Conservation (phyloP, 92 coral and sea anemone genomes). For the Siderastrea siderea region DNA sequence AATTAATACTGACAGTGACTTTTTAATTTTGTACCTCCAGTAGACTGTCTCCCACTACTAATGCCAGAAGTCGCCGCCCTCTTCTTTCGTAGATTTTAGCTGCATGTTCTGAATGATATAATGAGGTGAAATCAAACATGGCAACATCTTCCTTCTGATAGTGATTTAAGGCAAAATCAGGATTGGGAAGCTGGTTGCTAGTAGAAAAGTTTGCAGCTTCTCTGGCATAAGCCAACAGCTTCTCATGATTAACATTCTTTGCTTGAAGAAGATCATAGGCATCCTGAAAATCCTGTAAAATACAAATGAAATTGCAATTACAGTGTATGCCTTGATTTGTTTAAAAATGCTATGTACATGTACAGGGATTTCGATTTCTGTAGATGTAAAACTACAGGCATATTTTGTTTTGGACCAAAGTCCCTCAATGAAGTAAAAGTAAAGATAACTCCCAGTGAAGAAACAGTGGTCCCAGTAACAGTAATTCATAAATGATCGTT, state of each 20-base stretch:
- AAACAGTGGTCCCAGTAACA: too few species aligned
- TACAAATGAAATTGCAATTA: not conserved
- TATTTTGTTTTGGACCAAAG: too few species aligned
- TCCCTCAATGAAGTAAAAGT: too few species aligned
- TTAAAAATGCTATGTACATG: too few species aligned
- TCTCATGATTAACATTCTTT: constrained; percentile 87
- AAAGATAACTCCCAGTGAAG: too few species aligned
- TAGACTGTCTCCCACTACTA: constrained; percentile 94
- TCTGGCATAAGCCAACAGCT: constrained; percentile 86
- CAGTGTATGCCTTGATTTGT: not conserved
- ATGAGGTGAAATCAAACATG: constrained; percentile 98
- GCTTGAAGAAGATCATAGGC: constrained; percentile 92
- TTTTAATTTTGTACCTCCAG: constrained; percentile 75
- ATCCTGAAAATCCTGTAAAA: constrained; percentile 85
- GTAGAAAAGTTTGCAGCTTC: constrained; percentile 98
- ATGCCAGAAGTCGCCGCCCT: constrained; percentile 85
- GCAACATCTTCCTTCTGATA: constrained; percentile 94
- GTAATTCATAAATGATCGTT: too few species aligned
- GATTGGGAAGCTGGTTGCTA: constrained; percentile 84
- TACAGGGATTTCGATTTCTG: too few species aligned
- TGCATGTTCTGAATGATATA: constrained; percentile 96
- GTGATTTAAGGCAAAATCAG: constrained; percentile 91
- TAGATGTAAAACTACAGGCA: too few species aligned
- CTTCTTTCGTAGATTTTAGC: constrained; percentile 89
- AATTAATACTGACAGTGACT: too few species aligned